Percentiles rank a stretch among this genome's conserved stretches.
phyloP scores from a whole-genome alignment of 2,888 invertebrate genomes.

The Drosophila setosimentum region DNA sequence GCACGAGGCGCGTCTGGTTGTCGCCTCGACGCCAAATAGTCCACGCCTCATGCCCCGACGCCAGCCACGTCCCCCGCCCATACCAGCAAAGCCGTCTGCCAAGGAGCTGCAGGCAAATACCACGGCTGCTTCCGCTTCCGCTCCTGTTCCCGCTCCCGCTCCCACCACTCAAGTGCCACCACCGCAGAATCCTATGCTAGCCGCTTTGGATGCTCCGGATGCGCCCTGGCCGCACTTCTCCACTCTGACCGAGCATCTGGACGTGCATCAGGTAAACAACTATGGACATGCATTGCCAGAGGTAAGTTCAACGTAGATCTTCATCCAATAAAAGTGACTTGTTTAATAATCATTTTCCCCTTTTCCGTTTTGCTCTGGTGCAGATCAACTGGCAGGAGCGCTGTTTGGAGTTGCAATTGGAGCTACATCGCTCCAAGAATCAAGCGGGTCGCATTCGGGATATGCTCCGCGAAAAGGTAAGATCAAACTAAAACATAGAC shows the following conservation, averaged over 20 bases:
- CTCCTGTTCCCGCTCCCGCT: slow-evolving; percentile 5
- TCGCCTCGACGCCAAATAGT: slow-evolving; percentile 89
- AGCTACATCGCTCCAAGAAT: slow-evolving; percentile 93
- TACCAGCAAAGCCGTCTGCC: slow-evolving; percentile 79
- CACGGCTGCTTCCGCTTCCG: slow-evolving; percentile 52
- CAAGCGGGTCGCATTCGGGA: slow-evolving; percentile 95
- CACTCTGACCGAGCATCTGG: slow-evolving; percentile 83
- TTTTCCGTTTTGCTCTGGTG: background rate
- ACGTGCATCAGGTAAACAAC: slow-evolving; percentile 85
- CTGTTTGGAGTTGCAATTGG: slow-evolving; percentile 93
- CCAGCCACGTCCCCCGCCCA: slow-evolving; percentile 85
- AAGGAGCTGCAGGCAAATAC: slow-evolving; percentile 53
- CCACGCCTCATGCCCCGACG: slow-evolving; percentile 89
- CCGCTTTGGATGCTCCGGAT: slow-evolving; percentile 82
- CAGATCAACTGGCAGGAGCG: slow-evolving; percentile 95
- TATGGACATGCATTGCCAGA: slow-evolving; percentile 85
- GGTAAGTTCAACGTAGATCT: slow-evolving; percentile 65
- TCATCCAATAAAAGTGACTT: background rate
- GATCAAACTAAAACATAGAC: slow-evolving; percentile 56
- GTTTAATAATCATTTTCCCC: slow-evolving; percentile 4
- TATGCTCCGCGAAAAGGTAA: slow-evolving; percentile 95
- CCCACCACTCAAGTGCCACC: background rate
- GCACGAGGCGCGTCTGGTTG: slow-evolving; percentile 49
- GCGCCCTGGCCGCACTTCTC: slow-evolving; percentile 85
- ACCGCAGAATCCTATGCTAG: slow-evolving; percentile 68